Percentiles rank a stretch among this genome's conserved stretches.
phyloP scores from a whole-genome alignment of 1,140 invertebrate genomes.

The Papilio helenus region DNA sequence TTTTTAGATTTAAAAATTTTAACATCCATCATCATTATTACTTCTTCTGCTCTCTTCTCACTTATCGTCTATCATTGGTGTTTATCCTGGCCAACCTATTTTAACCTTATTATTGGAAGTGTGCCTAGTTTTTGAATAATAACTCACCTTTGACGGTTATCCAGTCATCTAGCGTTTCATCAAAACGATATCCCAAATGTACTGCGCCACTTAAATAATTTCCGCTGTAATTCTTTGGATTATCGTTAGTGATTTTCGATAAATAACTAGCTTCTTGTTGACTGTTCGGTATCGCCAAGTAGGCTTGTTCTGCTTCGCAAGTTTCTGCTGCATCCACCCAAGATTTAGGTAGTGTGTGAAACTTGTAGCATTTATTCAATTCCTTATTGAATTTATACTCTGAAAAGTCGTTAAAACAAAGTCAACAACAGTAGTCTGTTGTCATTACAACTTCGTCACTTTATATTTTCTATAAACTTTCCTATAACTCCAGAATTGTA shows the following conservation, averaged over 20 bases:
- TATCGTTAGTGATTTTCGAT: slow-evolving; percentile 43
- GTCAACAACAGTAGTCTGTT: no score
- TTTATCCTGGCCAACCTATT: no score
- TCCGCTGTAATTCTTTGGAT: slow-evolving; percentile 48
- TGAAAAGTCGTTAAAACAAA: slow-evolving; percentile 37
- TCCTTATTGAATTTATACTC: slow-evolving; percentile 48
- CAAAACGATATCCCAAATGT: slow-evolving; percentile 46
- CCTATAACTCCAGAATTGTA: no score
- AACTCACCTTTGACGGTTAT: slow-evolving; percentile 49
- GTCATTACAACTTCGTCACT: no score
- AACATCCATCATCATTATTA: no score
- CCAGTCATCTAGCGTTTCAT: slow-evolving; percentile 50
- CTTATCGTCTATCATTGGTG: no score
- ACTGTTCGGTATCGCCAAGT: slow-evolving; percentile 60
- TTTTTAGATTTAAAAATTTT: no score
- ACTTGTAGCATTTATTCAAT: slow-evolving; percentile 59
- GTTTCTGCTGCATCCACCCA: slow-evolving; percentile 56
- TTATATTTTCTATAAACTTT: no score
- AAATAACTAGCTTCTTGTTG: slow-evolving; percentile 50
- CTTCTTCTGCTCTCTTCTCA: no score
- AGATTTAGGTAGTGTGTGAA: slow-evolving; percentile 53
- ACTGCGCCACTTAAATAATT: slow-evolving; percentile 49
- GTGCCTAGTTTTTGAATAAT: no score
- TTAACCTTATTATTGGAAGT: no score
- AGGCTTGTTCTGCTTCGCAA: slow-evolving; percentile 57